Base-by-base conservation (phyloP, 92 coral and sea anemone species). In the Virgularia gustaviana region DNA sequence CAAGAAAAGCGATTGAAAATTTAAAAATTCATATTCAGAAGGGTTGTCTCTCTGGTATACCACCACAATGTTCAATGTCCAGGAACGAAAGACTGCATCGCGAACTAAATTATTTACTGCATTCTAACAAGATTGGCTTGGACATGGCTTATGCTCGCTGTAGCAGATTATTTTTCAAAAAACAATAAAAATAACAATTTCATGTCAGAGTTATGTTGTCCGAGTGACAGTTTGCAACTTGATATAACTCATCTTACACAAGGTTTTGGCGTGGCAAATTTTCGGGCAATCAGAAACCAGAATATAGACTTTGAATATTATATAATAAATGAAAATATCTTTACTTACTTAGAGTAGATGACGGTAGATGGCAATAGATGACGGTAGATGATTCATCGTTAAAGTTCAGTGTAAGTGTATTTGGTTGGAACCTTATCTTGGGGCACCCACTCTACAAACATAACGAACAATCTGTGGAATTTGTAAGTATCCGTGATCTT, bases 81-180 rank as follows among this genome's bases (percentile, higher is more conserved):
- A 56, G 71, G 30, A 74, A 74, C 22, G 79, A 73, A 38, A 27
- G 79, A 25, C 20, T 74, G 5, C 79, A 74, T 43, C 16, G 79
- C 12, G 58, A 60, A 53, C 24, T 74, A 55, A 59, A 74, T 59
- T 60, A 42, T 39, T 24, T 43, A 15, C 16, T 74, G 18, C 58
- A 43, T 43, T 58, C 79, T 31, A 59, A 59, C 29, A 38, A 66
- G 37, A 57, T 45, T 38, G 49, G 72, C 23, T 24, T 74, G 8
- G 79, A 59, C 13, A 24, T 74, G 43, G 79, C 79, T 23, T 74
- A 27, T n/a, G 3, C 23, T 12, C 18, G 78, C 8, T 73, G 78
- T 36, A 19, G 32, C 38, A 73, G 78, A 54, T 19, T 73, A 3
- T 57, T 73, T 36, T 73, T 57, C 22, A 37, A 34, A n/a, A 41